These are phyloP conservation scores for Danio tinwini DNA, from an alignment of 2,797 vertebrate genomes.

Conservation along the genomic window DNA sequence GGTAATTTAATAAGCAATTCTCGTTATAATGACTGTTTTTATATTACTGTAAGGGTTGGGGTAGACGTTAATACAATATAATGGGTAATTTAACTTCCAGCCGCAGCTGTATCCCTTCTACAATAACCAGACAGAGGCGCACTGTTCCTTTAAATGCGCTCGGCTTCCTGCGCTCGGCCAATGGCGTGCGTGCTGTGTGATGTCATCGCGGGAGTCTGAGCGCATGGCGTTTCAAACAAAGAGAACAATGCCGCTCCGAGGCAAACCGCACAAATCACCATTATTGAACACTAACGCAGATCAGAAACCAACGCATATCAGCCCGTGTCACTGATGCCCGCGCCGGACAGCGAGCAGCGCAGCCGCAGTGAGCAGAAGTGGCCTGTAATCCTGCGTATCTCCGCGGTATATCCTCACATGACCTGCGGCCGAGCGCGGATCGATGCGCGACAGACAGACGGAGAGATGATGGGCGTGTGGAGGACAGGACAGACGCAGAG, in stretches of 20 bases:
- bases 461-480: neutral
- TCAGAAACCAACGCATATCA: rapidly evolving
- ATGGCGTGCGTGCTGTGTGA: conserved; percentile 86
- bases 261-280: neutral
- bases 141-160: conserved; percentile 81
- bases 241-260: conserved; percentile 89
- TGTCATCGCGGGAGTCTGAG: conserved; percentile 90
- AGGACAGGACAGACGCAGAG: conserved; percentile 21
- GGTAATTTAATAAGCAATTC: too few relatives aligned
- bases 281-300: neutral
- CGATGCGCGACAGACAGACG: neutral
- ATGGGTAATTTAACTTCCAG: too few relatives aligned
- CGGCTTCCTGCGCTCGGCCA: conserved; percentile 74
- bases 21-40: too few relatives aligned
- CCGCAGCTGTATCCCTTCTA: too few relatives aligned
- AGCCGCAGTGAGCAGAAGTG: too few relatives aligned
- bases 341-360: conserved; percentile 59
- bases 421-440: conserved; percentile 4
- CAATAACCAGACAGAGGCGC: conserved; percentile 15
- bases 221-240: conserved; percentile 97
- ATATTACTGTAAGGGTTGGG: too few relatives aligned
- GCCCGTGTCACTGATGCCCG: neutral
- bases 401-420: conserved; percentile 22
- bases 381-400: neutral
- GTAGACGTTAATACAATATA: too few relatives aligned